Evolutionary conservation across 2,113 vertebrate species (phyloP).

Genomic region (Puffinus mauretanicus): DNA sequence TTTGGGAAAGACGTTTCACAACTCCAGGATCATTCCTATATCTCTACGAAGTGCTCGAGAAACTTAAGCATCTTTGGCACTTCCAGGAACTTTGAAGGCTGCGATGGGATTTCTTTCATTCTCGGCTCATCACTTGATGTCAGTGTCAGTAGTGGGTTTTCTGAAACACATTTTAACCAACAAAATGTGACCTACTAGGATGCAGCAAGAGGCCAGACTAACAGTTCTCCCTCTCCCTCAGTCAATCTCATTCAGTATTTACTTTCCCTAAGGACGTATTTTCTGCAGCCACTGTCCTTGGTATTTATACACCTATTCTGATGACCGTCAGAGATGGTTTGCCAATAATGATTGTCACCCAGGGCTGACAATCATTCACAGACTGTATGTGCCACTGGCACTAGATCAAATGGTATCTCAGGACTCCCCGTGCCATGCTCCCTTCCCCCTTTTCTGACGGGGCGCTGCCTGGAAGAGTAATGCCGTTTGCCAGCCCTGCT

Average conservation of each 20-base stretch:
- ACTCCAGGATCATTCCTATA: neutral
- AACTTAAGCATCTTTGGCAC: neutral
- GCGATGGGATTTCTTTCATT: neutral
- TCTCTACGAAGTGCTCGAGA: neutral
- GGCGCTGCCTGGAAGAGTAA: neutral
- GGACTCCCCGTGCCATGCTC: neutral
- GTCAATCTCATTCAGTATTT: neutral
- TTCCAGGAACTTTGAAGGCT: neutral
- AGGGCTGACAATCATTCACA: neutral
- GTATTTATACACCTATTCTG: neutral
- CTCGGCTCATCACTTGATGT: neutral
- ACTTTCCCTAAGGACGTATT: neutral
- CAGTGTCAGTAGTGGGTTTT: neutral
- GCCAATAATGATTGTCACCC: neutral
- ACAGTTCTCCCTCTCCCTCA: neutral
- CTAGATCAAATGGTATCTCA: neutral
- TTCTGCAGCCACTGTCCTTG: neutral
- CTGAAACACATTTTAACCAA: neutral
- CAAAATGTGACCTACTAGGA: neutral
- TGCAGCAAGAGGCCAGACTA: neutral
- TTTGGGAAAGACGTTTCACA: neutral
- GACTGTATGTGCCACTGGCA: neutral
- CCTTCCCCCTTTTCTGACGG: neutral
- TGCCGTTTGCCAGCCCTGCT: neutral
- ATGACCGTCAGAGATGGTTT: neutral